Percentiles rank a stretch among this genome's conserved stretches.
These are phyloP conservation scores for Piscicola geometra DNA, from an alignment of 2,888 invertebrate genomes.

Conservation along the genomic window DNA sequence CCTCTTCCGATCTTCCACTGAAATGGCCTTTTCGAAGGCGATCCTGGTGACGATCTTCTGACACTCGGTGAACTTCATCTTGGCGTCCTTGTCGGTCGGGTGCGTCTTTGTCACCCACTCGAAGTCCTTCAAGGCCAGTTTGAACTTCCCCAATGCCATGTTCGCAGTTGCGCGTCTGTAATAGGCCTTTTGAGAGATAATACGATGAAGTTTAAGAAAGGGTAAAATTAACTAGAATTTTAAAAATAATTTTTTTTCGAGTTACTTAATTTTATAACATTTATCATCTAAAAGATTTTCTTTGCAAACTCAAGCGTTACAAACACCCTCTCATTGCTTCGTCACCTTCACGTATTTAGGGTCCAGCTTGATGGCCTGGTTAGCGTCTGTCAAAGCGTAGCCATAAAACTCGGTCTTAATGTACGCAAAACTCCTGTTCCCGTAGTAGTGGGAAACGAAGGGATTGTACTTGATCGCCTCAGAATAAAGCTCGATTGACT, in stretches of 20 bases:
- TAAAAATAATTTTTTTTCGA: no score
- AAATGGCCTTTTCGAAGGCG: conserved; percentile 93
- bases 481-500: conserved; percentile 77
- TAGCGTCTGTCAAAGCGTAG: conserved; percentile 84
- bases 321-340: background rate
- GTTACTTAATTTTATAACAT: no score
- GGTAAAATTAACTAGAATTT: no score
- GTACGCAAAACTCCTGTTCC: conserved; percentile 91
- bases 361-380: conserved; percentile 83
- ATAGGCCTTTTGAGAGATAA: conserved; percentile 74
- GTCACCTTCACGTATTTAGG: conserved; percentile 74
- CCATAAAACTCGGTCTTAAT: conserved; percentile 91
- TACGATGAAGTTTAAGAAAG: no score
- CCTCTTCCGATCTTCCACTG: conserved; percentile 76
- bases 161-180: conserved; percentile 92
- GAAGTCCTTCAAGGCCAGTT: conserved; percentile 90
- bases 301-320: no score
- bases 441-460: conserved; percentile 78
- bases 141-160: conserved; percentile 96
- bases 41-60: conserved; percentile 88
- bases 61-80: conserved; percentile 84
- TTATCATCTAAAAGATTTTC: no score
- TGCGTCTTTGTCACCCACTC: conserved; percentile 86
- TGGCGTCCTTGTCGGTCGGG: conserved; percentile 90
- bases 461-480: conserved; percentile 82